Evolutionary conservation across 2,888 invertebrate genomes (phyloP).

Genomic region (Baccha elongata): DNA sequence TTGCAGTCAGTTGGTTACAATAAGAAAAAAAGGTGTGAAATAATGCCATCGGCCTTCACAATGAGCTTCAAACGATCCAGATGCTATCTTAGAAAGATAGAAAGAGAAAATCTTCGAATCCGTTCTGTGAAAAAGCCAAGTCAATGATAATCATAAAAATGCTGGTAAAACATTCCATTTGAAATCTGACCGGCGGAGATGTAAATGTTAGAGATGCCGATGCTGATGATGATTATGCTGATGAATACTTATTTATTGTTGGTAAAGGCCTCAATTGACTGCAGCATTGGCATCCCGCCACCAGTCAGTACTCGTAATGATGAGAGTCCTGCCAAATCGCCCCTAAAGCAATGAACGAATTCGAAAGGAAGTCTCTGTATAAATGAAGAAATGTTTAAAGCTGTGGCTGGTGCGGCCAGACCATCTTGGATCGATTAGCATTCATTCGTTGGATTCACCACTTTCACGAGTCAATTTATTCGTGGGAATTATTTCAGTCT

Average conservation of each 20-base stretch:
- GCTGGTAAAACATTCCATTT: constrained; percentile 43
- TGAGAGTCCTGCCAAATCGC: constrained; percentile 56
- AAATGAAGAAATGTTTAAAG: constrained; percentile 35
- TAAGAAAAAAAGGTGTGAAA: constrained; percentile 69
- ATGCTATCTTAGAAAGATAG: not conserved
- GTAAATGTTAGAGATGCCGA: constrained; percentile 50
- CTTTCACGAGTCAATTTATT: constrained; percentile 64
- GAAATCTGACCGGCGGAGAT: constrained; percentile 50
- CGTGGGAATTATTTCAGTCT: constrained; percentile 64
- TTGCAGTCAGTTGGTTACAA: not conserved
- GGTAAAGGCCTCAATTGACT: constrained; percentile 43
- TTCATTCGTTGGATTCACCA: constrained; percentile 52
- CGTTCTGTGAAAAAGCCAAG: constrained; percentile 1
- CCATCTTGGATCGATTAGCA: constrained; percentile 62
- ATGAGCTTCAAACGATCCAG: constrained; percentile 4
- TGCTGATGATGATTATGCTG: constrained; percentile 67
- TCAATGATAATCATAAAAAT: constrained; percentile 55
- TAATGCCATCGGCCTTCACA: constrained; percentile 51
- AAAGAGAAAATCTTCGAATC: constrained; percentile 41
- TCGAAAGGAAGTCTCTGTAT: constrained; percentile 56
- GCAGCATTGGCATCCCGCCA: constrained; percentile 7
- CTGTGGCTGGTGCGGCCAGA: constrained; percentile 16
- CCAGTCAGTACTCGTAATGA: too few species aligned
- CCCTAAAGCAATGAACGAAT: constrained; percentile 49
- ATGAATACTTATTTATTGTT: constrained; percentile 64